These are phyloP conservation scores for Bos javanicus DNA, from an alignment of 2,113 vertebrate genomes.

Conservation along the genomic window DNA sequence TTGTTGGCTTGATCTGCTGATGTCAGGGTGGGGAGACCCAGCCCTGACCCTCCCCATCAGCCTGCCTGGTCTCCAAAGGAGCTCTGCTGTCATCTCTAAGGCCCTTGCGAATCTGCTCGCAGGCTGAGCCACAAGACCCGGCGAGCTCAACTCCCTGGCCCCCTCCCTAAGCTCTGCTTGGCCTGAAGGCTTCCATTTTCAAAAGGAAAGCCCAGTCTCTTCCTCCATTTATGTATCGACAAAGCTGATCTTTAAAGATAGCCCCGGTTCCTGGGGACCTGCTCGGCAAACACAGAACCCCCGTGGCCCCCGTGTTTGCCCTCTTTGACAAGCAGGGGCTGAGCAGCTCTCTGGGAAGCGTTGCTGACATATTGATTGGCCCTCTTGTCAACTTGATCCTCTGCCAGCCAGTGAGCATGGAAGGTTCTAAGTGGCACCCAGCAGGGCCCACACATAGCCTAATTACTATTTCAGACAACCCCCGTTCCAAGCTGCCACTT, in stretches of 20 bases:
- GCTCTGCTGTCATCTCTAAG: neutral
- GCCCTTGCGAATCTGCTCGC: neutral
- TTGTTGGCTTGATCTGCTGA: neutral
- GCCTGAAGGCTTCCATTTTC: neutral
- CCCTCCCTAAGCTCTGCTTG: neutral
- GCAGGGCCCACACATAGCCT: slow-evolving; percentile 47
- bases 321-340: slow-evolving; percentile 41
- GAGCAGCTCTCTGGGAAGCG: slow-evolving; percentile 57
- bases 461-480: slow-evolving; percentile 56
- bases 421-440: slow-evolving; percentile 64
- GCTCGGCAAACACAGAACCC: slow-evolving; percentile 50
- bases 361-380: slow-evolving; percentile 61
- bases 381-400: slow-evolving; percentile 44
- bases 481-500: slow-evolving; percentile 32
- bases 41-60: neutral
- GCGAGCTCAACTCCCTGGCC: neutral
- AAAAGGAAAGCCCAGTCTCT: slow-evolving; percentile 40
- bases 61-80: neutral
- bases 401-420: slow-evolving; percentile 57
- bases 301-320: slow-evolving; percentile 32
- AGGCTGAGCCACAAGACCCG: neutral
- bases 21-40: neutral
- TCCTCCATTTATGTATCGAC: slow-evolving; percentile 23
- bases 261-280: slow-evolving; percentile 52
- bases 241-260: slow-evolving; percentile 64